phyloP scores from a whole-genome alignment of 1,140 invertebrate genomes.

The Apis cerana region DNA sequence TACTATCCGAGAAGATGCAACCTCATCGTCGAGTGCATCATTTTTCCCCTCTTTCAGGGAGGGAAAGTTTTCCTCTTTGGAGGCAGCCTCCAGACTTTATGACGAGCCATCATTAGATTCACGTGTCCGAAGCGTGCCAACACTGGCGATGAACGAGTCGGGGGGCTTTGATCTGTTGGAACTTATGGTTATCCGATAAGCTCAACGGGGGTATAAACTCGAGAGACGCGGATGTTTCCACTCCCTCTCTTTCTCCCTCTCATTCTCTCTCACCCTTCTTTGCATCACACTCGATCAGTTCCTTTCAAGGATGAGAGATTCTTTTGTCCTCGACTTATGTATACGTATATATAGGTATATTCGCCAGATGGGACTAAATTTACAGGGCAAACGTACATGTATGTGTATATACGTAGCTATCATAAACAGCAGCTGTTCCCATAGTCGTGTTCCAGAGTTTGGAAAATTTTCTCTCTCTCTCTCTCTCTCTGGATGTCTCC shows the following conservation, averaged over 20 bases:
- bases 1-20: background rate
- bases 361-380: slow-evolving; percentile 53
- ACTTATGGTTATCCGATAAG: slow-evolving; percentile 68
- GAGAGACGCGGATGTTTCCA: slow-evolving; percentile 14
- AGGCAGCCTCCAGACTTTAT: slow-evolving; percentile 9
- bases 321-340: slow-evolving; percentile 47
- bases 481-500: background rate
- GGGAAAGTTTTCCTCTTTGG: background rate
- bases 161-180: slow-evolving; percentile 57
- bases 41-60: background rate
- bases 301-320: slow-evolving; percentile 59
- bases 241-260: too few relatives aligned
- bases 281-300: slow-evolving; percentile 59
- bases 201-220: slow-evolving; percentile 30
- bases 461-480: background rate
- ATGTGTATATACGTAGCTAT: background rate
- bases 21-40: slow-evolving; percentile 29
- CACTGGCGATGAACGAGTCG: slow-evolving; percentile 8
- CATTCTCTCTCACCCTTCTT: slow-evolving; percentile 39
- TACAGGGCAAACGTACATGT: slow-evolving; percentile 38
- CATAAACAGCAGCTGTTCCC: background rate
- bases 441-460: background rate
- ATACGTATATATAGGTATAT: background rate
- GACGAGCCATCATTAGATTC: slow-evolving; percentile 48
- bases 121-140: slow-evolving; percentile 2